Evolutionary conservation across 2,888 invertebrate genomes (phyloP), one percentile per base, ranked within the genome.

Genomic region (Volucella inflata): DNA sequence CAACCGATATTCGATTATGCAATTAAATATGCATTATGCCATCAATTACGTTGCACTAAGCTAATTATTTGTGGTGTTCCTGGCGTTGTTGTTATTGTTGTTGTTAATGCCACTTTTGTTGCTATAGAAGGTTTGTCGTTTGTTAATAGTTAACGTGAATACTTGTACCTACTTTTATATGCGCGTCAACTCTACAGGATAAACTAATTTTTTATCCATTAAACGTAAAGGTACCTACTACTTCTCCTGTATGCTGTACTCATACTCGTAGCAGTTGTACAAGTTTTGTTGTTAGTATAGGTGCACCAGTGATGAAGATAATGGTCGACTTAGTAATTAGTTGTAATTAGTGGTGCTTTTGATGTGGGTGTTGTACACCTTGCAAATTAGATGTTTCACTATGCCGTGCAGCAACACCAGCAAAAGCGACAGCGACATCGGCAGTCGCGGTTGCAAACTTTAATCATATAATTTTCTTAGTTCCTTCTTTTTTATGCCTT

Each of bases 1-100:
- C 87, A 88, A 87, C 88, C 88, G 87, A 88, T 87, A 88, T 88
- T 88, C 88, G 88, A 88, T 88, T 88, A 88, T 88, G 83, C 85
- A 88, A 88, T 88, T 88, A 88, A 88, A 88, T 88, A 88, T 88
- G 88, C 88, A 88, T 88, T 88, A 88, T 87, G 87, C 87, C 88
- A 88, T 88, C 88, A 88, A 88, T 88, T 88, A 88, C 85, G 80
- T 87, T 70, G 84, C 87, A 83, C 83, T 87, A 83, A 78, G 75
- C 78, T 87, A 83, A 83, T 83, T 83, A 87, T 87, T 78, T 83
- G 74, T 78, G 81, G 65, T 75, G 70, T 78, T 82, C 36, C 65
- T 78, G 60, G 60, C 30, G 70, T 44, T 51, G 68, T 65, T 42
- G 55, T 11, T 55, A 10, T 36, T 10, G 17, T 21, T 62, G 50